Percentiles rank a stretch among this genome's conserved stretches.
Conservation (phyloP, 2,113 vertebrate species). For the Bos taurus region DNA sequence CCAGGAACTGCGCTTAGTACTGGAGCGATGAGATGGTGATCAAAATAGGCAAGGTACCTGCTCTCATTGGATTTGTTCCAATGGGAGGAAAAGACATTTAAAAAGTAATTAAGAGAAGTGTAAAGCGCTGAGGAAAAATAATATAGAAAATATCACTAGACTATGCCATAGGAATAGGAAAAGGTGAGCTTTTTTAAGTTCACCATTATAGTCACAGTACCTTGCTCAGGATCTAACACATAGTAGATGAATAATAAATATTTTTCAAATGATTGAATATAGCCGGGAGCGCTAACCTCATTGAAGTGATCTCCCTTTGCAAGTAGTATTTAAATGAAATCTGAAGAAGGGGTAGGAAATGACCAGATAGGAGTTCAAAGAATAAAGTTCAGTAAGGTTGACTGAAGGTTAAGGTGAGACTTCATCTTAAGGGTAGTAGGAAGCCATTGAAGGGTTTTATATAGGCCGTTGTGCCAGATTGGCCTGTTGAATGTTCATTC, state of each 20-base stretch:
- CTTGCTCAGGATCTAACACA: background rate
- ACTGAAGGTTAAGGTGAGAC: background rate
- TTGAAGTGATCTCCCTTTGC: background rate
- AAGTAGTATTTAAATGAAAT: slow-evolving; percentile 12
- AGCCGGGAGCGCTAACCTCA: background rate
- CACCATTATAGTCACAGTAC: background rate
- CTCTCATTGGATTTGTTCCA: background rate
- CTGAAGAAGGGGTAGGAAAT: slow-evolving; percentile 15
- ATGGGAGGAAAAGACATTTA: background rate
- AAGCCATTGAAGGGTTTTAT: background rate
- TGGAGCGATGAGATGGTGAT: background rate
- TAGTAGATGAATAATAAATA: background rate
- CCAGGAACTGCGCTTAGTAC: background rate
- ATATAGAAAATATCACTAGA: background rate
- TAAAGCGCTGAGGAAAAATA: background rate
- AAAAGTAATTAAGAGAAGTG: background rate
- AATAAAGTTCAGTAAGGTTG: background rate
- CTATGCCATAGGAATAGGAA: background rate
- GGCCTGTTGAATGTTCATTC: slow-evolving; percentile 7
- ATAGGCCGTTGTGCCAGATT: background rate
- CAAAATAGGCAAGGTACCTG: background rate
- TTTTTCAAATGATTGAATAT: background rate
- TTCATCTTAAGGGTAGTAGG: background rate
- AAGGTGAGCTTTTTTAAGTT: background rate
- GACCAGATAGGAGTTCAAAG: background rate